phyloP scores from a whole-genome alignment of 2,113 vertebrate species.

The Chaetodon trifascialis region DNA sequence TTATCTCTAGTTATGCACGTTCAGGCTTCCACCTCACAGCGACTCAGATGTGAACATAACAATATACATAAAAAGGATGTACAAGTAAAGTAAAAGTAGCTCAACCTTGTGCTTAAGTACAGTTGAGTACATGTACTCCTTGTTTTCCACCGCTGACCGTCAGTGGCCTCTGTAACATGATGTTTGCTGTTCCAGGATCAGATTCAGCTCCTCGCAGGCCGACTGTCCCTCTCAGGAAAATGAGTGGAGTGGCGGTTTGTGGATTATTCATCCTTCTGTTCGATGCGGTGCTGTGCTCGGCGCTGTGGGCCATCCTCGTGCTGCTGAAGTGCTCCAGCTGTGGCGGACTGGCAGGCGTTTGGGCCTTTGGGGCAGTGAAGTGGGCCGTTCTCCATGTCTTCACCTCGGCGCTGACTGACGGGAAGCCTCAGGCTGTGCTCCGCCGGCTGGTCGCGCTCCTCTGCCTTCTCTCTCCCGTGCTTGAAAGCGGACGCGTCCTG shows the following conservation, averaged over 20 bases:
- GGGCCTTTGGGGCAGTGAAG: slow-evolving; percentile 67
- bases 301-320: slow-evolving; percentile 46
- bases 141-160: too few relatives aligned
- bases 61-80: too few relatives aligned
- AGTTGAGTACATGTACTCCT: too few relatives aligned
- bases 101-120: too few relatives aligned
- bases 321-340: slow-evolving; percentile 30
- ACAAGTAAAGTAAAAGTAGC: too few relatives aligned
- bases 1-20: too few relatives aligned
- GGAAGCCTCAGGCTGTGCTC: slow-evolving; percentile 29
- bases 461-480: slow-evolving; percentile 74
- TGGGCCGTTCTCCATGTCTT: slow-evolving; percentile 61
- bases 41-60: too few relatives aligned
- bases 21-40: too few relatives aligned
- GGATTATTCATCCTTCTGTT: slow-evolving; percentile 51
- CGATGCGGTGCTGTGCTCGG: slow-evolving; percentile 61
- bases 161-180: not conserved
- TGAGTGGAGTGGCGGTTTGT: slow-evolving; percentile 1
- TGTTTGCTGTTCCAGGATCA: slow-evolving; percentile 23
- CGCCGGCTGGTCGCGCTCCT: slow-evolving; percentile 57
- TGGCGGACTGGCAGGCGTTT: slow-evolving; percentile 64
- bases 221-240: not conserved
- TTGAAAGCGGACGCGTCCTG: slow-evolving; percentile 57
- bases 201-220: not conserved
- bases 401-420: not conserved